Evolutionary conservation across 1,140 invertebrate genomes (phyloP).

Genomic region (Cryptotermes secundus): DNA sequence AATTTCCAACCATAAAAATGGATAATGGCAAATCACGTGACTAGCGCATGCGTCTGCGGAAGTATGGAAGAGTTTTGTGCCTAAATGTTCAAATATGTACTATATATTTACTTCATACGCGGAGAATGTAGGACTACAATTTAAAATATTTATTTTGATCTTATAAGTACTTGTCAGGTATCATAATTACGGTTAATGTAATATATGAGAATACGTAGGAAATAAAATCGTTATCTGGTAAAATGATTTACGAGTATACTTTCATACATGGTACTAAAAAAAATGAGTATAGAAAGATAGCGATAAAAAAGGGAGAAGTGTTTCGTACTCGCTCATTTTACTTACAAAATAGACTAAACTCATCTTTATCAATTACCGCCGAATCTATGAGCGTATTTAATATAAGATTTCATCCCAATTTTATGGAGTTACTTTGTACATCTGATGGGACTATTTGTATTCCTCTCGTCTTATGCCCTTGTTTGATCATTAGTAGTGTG

Average conservation of each 20-base stretch:
- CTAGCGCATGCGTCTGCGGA: conserved; percentile 29
- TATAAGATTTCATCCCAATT: background rate
- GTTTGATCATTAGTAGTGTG: background rate
- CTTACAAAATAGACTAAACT: background rate
- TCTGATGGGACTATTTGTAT: background rate
- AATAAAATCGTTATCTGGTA: background rate
- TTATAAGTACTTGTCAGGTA: background rate
- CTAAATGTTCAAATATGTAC: background rate
- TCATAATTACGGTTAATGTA: background rate
- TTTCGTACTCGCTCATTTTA: background rate
- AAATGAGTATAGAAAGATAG: background rate
- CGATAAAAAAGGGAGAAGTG: background rate
- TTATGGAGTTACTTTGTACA: background rate
- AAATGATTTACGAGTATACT: background rate
- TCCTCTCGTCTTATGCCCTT: background rate
- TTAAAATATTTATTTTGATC: background rate
- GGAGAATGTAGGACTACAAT: background rate
- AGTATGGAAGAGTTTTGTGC: conserved; percentile 14
- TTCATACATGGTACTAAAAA: background rate
- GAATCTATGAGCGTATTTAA: background rate
- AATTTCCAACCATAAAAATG: conserved; percentile 31
- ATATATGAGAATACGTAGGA: background rate
- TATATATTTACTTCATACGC: background rate
- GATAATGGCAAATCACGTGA: conserved; percentile 33
- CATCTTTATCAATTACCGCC: background rate